Percentiles rank a stretch among this genome's conserved stretches.
These are phyloP conservation scores for Zele albiditarsus DNA, from an alignment of 2,888 invertebrate species.

Conservation along the genomic window DNA sequence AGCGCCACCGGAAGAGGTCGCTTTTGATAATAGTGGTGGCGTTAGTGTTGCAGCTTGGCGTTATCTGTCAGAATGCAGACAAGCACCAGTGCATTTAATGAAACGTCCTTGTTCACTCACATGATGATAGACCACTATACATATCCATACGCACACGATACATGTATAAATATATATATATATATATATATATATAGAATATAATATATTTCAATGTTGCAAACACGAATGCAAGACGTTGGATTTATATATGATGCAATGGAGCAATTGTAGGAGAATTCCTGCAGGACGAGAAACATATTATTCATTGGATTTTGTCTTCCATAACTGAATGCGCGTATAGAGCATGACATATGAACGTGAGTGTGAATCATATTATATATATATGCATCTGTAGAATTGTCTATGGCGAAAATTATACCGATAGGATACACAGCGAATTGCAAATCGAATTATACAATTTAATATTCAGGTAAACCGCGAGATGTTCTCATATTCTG, in stretches of 20 bases:
- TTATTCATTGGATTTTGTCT: constrained; percentile 25
- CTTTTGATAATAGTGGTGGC: background rate
- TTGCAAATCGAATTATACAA: background rate
- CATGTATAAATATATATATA: background rate
- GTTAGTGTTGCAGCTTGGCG: constrained; percentile 23
- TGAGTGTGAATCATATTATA: background rate
- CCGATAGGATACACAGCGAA: background rate
- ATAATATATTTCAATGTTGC: background rate
- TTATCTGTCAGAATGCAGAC: constrained; percentile 52
- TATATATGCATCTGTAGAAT: background rate
- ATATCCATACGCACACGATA: background rate
- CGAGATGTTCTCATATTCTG: background rate
- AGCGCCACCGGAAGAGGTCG: background rate
- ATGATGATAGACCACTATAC: background rate
- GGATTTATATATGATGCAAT: background rate
- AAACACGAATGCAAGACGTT: background rate
- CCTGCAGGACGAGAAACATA: constrained; percentile 1
- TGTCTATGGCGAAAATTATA: background rate
- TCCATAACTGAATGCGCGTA: background rate
- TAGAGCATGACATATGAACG: background rate
- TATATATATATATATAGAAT: background rate
- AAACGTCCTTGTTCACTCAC: constrained; percentile 39
- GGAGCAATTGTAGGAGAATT: constrained; percentile 1
- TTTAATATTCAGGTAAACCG: background rate
- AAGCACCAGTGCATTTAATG: constrained; percentile 44